Percentiles rank a stretch among this genome's conserved stretches.
These are phyloP conservation scores for Fratercula arctica DNA, from an alignment of 2,797 vertebrate genomes.

Conservation along the genomic window DNA sequence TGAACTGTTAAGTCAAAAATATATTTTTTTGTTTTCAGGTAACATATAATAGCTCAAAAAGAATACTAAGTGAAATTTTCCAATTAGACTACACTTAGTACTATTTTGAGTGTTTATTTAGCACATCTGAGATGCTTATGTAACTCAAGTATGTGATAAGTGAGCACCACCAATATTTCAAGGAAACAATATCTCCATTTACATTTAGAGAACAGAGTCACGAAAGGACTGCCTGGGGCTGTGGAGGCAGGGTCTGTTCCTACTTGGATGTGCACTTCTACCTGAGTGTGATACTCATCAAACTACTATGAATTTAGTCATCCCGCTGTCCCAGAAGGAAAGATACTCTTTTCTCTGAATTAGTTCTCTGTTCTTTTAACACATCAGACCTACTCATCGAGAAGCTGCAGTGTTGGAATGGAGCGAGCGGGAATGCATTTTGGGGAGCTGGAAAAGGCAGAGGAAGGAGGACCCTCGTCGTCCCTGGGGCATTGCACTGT, in stretches of 20 bases:
- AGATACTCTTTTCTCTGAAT: not conserved
- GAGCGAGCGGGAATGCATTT: not conserved
- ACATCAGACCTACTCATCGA: fast-evolving
- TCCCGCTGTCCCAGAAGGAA: not conserved
- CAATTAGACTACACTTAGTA: not conserved
- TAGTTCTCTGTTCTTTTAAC: not conserved
- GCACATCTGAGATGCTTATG: not conserved
- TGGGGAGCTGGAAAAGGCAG: not conserved
- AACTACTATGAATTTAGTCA: not conserved
- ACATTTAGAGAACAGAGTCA: not conserved
- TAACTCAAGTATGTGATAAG: not conserved
- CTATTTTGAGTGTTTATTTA: not conserved
- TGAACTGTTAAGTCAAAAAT: not conserved
- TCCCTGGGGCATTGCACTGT: too few relatives aligned
- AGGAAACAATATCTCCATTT: not conserved
- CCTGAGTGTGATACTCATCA: fast-evolving
- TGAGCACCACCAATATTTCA: not conserved
- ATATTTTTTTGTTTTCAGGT: too few relatives aligned
- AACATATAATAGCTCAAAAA: not conserved
- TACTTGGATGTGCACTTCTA: not conserved
- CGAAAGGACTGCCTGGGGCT: not conserved
- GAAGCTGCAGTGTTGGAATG: not conserved
- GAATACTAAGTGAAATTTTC: not conserved
- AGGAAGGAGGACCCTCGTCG: not conserved
- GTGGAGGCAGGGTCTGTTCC: too few relatives aligned